Evolutionary conservation across 2,888 invertebrate species (phyloP).

Genomic region (Ichneumoninae sp.): DNA sequence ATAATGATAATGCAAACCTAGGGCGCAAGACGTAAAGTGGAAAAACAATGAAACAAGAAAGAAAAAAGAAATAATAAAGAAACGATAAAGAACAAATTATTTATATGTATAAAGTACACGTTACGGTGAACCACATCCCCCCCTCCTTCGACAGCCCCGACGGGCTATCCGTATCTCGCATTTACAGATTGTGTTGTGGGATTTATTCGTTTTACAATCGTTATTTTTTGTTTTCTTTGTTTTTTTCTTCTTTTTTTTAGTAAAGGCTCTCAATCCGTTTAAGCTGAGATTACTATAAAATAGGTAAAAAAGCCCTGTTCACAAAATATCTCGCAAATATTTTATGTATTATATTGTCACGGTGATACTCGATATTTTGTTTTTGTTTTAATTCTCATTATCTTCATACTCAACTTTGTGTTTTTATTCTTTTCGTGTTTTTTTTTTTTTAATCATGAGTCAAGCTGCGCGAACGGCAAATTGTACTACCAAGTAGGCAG

Average conservation of each 20-base stretch:
- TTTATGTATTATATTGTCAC: constrained; percentile 79
- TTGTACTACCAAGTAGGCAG: constrained; percentile 27
- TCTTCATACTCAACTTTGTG: background rate
- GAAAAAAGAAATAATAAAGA: constrained; percentile 35
- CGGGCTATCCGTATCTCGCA: constrained; percentile 73
- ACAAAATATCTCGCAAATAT: constrained; percentile 79
- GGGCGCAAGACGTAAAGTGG: constrained; percentile 76
- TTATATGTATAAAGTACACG: constrained; percentile 73
- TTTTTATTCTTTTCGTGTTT: constrained; percentile 23
- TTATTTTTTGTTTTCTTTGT: constrained; percentile 56
- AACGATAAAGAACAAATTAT: constrained; percentile 51
- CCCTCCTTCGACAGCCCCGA: constrained; percentile 63
- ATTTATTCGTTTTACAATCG: constrained; percentile 64
- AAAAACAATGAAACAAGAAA: constrained; percentile 62
- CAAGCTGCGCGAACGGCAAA: constrained; percentile 45
- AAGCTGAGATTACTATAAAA: constrained; percentile 80
- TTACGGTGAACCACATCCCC: constrained; percentile 73
- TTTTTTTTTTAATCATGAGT: constrained; percentile 42
- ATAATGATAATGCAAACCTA: constrained; percentile 76
- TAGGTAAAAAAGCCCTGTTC: constrained; percentile 80
- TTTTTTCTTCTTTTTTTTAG: constrained; percentile 60
- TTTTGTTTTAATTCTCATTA: constrained; percentile 40
- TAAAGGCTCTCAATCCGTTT: constrained; percentile 74
- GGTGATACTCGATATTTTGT: constrained; percentile 69
- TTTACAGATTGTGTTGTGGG: constrained; percentile 74